Conservation (phyloP, 1,140 invertebrate species). For the Diuraphis noxia region DNA sequence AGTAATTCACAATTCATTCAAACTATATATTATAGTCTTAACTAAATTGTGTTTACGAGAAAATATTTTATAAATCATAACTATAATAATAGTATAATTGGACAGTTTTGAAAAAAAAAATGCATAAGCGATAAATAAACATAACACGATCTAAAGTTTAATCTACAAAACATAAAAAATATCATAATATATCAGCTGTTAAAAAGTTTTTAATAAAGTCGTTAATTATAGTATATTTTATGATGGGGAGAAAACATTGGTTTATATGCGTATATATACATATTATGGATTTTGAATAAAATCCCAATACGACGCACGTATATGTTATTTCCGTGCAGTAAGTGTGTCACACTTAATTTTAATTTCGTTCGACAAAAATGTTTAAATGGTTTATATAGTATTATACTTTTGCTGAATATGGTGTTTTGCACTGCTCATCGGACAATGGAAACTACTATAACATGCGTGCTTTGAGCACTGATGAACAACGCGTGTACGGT, state of each 20-base stretch:
- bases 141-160: background rate
- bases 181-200: too few species aligned
- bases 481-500: background rate
- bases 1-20: background rate
- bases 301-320: background rate
- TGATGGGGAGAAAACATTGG: too few species aligned
- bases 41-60: background rate
- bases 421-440: background rate
- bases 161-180: background rate
- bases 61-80: background rate
- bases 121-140: background rate
- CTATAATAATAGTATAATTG: background rate
- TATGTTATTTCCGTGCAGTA: background rate
- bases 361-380: background rate
- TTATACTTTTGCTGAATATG: background rate
- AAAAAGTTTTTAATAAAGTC: background rate
- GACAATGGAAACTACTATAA: background rate
- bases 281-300: background rate
- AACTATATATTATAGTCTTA: background rate
- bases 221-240: background rate
- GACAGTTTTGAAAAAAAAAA: background rate
- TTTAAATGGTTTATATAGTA: background rate
- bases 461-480: background rate
- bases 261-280: background rate
- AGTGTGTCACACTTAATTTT: background rate